Evolutionary conservation across 2,797 vertebrate species (phyloP), one percentile per base, ranked within the genome.

Genomic region (Rhincodon typus): DNA sequence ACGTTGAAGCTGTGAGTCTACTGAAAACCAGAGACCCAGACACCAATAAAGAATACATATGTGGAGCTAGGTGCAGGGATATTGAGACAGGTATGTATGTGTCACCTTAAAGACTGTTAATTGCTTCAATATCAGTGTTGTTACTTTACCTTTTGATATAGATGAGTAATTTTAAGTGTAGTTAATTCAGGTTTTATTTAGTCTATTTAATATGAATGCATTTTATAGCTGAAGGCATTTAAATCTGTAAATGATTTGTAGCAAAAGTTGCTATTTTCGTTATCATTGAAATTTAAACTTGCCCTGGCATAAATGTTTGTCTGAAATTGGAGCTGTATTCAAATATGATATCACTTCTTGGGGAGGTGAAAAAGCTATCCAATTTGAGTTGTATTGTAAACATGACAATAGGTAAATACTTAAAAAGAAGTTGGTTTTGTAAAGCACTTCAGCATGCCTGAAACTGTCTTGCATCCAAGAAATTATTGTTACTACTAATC

Each of bases 1-100:
- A 99, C 97, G 97, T 98, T 98, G 98, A 99, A 98, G 98, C 98
- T 96, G 97, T 98, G 97, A 97, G 97, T 97, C 97, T 99, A 98
- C 98, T 98, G 96, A 98, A 99, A 98, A 98, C 96, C 97, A 96
- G 97, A 96, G 98, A 98, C 96, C 97, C 97, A 21, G 96, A 97
- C 96, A 97, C 96, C n/a, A 98, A 97, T 96, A 97, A 96, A 96
- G 96, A 98, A 96, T 97, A 95, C 0, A 98, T 99, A 96, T 98
- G 98, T 0, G 99, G 99, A 0, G 99, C 98, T 0, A 98, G 96
- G 96, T 99, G 98, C 97, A 97, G 97, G 97, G 98, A 98, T 96
- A 96, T 97, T 96, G 97, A 98, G 96, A 98, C 98, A 98, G 98
- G 98, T 98, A 98, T 93, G 97, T 96, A 96, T 66, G 96, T 97